Evolutionary conservation across 1,140 invertebrate species (phyloP).

Genomic region (Bombus polaris): DNA sequence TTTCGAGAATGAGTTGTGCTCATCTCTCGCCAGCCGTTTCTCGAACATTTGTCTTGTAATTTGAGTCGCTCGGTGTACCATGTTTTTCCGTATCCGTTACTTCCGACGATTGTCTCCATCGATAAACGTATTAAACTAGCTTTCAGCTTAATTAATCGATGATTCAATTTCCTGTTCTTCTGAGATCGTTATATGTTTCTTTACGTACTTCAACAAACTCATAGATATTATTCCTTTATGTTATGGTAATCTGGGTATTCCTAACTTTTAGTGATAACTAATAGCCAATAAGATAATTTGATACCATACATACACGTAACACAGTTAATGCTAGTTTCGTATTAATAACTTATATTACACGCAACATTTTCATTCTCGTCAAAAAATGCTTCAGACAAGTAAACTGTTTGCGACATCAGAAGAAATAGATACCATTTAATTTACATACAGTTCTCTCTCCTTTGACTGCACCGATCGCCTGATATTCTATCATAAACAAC

Average conservation of each 20-base stretch:
- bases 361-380: too few species aligned
- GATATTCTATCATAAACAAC: not conserved
- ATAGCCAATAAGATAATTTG: not conserved
- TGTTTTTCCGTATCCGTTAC: not conserved
- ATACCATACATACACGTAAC: not conserved
- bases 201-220: not conserved
- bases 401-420: not conserved
- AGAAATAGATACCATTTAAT: not conserved
- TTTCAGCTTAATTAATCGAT: not conserved
- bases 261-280: too few species aligned
- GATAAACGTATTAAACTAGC: constrained; percentile 14
- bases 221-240: too few species aligned
- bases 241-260: too few species aligned
- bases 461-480: too few species aligned
- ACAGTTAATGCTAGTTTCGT: not conserved
- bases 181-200: not conserved
- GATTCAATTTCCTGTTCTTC: not conserved
- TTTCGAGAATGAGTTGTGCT: constrained; percentile 49
- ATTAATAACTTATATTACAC: too few species aligned
- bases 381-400: not conserved
- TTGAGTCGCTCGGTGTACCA: not conserved
- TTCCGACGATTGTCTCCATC: not conserved
- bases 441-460: not conserved
- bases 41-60: constrained; percentile 26
- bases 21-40: constrained; percentile 2